Evolutionary conservation across 2,797 vertebrate genomes (phyloP), one percentile per base, ranked within the genome.

Genomic region (Platyrinchus mystaceus): DNA sequence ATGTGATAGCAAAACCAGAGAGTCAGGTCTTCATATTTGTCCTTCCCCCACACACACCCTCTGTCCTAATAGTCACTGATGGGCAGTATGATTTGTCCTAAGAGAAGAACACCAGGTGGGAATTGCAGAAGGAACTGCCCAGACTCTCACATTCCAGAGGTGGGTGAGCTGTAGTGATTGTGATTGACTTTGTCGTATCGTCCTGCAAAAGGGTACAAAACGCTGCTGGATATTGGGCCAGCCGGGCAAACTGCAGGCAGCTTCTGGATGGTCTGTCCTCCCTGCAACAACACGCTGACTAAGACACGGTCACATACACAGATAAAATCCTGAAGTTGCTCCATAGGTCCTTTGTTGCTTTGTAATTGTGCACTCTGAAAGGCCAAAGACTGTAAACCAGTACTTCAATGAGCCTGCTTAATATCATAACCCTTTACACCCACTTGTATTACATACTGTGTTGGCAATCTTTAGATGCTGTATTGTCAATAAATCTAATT

Each of bases 11-110:
- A 24, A 64, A 64, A 24, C 30, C 16, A 44, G 41, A 43, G 23
- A 32, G 21, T 43, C 21, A n/a, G 27, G 13, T 22, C 19, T 43
- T 62, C 0, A 1, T 14, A n/a, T 27, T 19, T 2, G 0, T 24
- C 27, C 10, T 75, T 37, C 3, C 8, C 10, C 5, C 12, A 8
- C 1, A 2, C 7, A 19, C 7, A 22, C 6, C 7, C 16, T 52
- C 24, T 20, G 15, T 3, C 17, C 6, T 47, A 34, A 30, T 26
- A 32, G 44, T 24, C 34, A 23, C 8, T 36, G 10, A 49, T 17
- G 27, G 19, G 22, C 34, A 32, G 11, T 6, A 27, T 20, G 15
- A 36, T 68, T 82, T 62, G 8, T 47, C 27, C 22, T 75, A 24
- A 13, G 10, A 12, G 6, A 52, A n/a, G 26, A 36, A 27, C 15